Evolutionary conservation across 2,797 vertebrate species (phyloP).

Genomic region (Florisuga fusca): DNA sequence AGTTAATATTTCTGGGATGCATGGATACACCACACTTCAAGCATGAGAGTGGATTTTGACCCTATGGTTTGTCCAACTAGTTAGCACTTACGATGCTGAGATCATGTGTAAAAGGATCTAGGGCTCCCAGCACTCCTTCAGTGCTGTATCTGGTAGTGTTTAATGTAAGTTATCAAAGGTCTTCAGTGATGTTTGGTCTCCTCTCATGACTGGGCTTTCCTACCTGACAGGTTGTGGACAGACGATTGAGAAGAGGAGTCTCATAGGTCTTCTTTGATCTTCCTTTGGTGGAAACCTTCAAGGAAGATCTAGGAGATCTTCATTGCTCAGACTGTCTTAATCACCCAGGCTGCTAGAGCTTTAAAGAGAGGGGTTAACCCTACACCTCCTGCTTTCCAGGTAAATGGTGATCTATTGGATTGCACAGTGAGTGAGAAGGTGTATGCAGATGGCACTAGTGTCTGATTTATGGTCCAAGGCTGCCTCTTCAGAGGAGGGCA

Average conservation of each 20-base stretch:
- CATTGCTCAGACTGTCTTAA: too few relatives aligned
- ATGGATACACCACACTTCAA: neutral
- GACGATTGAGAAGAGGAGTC: neutral
- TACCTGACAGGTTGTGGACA: neutral
- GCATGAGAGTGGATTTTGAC: neutral
- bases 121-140: neutral
- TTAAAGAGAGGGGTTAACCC: neutral
- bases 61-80: neutral
- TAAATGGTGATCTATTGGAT: neutral
- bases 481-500: neutral
- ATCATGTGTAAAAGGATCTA: neutral
- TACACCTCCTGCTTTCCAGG: neutral
- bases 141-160: neutral
- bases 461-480: neutral
- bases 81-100: neutral
- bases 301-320: neutral
- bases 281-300: neutral
- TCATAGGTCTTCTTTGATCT: neutral
- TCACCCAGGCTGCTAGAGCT: neutral
- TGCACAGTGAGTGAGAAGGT: neutral
- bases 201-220: neutral
- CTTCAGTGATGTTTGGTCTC: neutral
- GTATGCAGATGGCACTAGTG: neutral
- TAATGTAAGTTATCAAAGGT: neutral
- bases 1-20: neutral